Evolutionary conservation across 30 jellyfish, hydroid and myxozoan species (phyloP).

Genomic region (Phacellophora camtschatica): DNA sequence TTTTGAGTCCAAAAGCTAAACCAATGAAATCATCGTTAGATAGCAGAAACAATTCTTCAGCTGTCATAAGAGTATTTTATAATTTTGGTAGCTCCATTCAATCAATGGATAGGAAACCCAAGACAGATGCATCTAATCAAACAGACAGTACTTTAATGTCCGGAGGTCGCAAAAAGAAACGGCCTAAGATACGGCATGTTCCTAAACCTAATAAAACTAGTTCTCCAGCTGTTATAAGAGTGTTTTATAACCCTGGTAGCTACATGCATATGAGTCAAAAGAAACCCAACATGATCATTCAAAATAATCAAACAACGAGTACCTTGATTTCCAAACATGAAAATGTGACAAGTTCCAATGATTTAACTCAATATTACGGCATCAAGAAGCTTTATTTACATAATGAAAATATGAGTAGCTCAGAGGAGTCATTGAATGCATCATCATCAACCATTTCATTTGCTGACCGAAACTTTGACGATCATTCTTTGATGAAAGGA

Average conservation of each 20-base stretch:
- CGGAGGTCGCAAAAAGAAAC: slow-evolving; percentile 8
- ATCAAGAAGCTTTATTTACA: slow-evolving; percentile 16
- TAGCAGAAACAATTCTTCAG: too few relatives aligned
- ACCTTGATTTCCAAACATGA: neutral
- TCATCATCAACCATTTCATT: too few relatives aligned
- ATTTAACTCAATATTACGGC: slow-evolving; percentile 37
- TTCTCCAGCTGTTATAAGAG: neutral
- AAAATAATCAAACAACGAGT: neutral
- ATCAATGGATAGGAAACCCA: too few relatives aligned
- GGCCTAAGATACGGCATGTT: neutral
- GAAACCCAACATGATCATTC: neutral
- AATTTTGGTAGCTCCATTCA: too few relatives aligned
- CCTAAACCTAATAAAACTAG: neutral
- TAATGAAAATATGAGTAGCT: neutral
- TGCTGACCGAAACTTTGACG: too few relatives aligned
- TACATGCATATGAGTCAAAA: neutral
- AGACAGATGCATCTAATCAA: too few relatives aligned
- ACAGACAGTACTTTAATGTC: too few relatives aligned
- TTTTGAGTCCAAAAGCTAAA: too few relatives aligned
- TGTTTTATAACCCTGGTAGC: neutral
- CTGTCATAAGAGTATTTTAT: too few relatives aligned
- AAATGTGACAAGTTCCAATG: neutral
- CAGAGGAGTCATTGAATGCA: too few relatives aligned
- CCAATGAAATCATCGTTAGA: too few relatives aligned
- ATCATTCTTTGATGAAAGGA: too few relatives aligned